Evolutionary conservation across 2,113 vertebrate genomes (phyloP), one percentile per base, ranked within the genome.

Genomic region (Pyxicephalus adspersus): DNA sequence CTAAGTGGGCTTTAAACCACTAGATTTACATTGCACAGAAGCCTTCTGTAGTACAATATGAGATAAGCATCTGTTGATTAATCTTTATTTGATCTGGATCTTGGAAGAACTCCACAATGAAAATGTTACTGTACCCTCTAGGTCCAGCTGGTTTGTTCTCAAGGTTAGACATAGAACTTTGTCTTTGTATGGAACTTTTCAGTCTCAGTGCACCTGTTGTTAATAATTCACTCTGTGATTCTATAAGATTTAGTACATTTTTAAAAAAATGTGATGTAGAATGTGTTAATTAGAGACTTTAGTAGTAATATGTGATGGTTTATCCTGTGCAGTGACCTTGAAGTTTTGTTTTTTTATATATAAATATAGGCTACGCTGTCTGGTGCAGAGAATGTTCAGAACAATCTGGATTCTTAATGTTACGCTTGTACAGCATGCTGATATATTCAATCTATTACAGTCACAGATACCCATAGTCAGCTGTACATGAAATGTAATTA

Each of bases 131-230:
- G 73, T 63, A 73, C 70, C 15, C 26, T 57, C 26, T 28, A 5
- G 22, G 57, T 73, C 28, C 70, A 75, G 55, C 34, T 76, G 73
- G 73, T 54, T 7, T 22, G 34, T 22, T 20, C 71, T 22, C 72
- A 50, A 16, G 55, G 73, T 76, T 63, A 61, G 73, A 76, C 63
- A 51, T 76, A 76, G 55, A 61, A 63, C 57, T 19, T 76, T 76
- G 58, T 63, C 34, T 76, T 76, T 25, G 17, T 20, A 75, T 0
- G n/a, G 55, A 45, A 75, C 55, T n/a, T 20, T 15, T 38, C 51
- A 31, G 22, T 2, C 29, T 38, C n/a, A 3, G 17, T 15, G 26
- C 71, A 58, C 28, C 71, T 73, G 71, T 57, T 38, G 5, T 4
- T 29, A 73, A 22, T 22, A 58, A 20, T 73, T 58, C 28, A 60